A percentile compares a stretch with the other conserved stretches of the same genome.
Conservation (phyloP, 2,888 invertebrate species). For the Empis livida region DNA sequence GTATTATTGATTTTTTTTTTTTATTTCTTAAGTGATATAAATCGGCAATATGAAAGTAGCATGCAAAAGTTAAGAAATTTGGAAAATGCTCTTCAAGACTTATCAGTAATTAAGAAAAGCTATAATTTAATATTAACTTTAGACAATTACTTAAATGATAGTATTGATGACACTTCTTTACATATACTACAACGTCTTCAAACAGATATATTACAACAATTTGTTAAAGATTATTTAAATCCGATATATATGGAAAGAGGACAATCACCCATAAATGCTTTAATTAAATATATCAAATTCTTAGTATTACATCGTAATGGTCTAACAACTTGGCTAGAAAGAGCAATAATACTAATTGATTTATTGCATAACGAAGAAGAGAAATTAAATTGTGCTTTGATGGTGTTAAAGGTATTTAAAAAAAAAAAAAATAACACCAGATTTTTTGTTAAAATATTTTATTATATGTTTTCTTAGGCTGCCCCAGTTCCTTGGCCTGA, state of each 20-base stretch:
- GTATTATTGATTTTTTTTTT: not conserved
- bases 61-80: slow-evolving; percentile 25
- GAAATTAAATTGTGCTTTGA: slow-evolving; percentile 28
- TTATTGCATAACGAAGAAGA: slow-evolving; percentile 32
- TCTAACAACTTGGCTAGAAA: slow-evolving; percentile 29
- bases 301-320: slow-evolving; percentile 26
- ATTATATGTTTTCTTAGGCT: slow-evolving; percentile 14
- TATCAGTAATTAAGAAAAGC: slow-evolving; percentile 28
- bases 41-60: slow-evolving; percentile 29
- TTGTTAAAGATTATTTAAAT: slow-evolving; percentile 31
- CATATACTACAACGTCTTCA: slow-evolving; percentile 31
- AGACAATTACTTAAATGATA: slow-evolving; percentile 30
- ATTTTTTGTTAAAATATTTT: no score
- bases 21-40: slow-evolving; percentile 23
- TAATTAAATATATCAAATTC: slow-evolving; percentile 28
- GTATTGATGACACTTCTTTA: slow-evolving; percentile 30
- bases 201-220: slow-evolving; percentile 25
- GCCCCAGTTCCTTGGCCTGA: slow-evolving; percentile 35
- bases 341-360: slow-evolving; percentile 28
- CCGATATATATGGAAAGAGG: slow-evolving; percentile 33
- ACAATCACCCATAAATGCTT: slow-evolving; percentile 22
- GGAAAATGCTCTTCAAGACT: slow-evolving; percentile 27
- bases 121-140: slow-evolving; percentile 31
- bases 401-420: slow-evolving; percentile 23
- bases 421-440: not conserved